These are phyloP conservation scores for Lichenostomus cassidix DNA, from an alignment of 2,113 vertebrate species.

Conservation along the genomic window DNA sequence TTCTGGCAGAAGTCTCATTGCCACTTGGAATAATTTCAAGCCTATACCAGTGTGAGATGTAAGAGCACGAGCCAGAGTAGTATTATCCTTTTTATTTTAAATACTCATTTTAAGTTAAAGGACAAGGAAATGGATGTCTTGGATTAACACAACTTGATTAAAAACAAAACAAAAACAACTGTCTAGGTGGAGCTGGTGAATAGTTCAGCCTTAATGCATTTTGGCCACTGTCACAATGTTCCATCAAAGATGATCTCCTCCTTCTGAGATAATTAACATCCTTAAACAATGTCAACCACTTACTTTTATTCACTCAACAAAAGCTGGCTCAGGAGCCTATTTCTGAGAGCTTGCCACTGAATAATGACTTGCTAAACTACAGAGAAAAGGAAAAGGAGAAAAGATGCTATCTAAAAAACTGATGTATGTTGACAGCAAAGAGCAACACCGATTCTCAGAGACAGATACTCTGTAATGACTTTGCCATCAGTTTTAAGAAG, in stretches of 20 bases:
- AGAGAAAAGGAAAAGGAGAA: not conserved
- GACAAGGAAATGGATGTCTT: not conserved
- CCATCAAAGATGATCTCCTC: not conserved
- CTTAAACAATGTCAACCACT: not conserved
- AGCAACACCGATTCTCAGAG: not conserved
- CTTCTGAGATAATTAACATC: not conserved
- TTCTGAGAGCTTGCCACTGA: constrained; percentile 5
- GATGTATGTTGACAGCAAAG: not conserved
- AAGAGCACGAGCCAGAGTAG: not conserved
- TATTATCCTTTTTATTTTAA: not conserved
- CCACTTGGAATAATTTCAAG: not conserved
- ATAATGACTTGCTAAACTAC: not conserved
- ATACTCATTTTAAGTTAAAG: not conserved
- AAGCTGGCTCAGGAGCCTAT: not conserved
- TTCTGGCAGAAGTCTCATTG: not conserved
- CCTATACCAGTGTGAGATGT: not conserved
- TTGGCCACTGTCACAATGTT: constrained; percentile 16
- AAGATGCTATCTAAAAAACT: not conserved
- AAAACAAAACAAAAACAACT: not conserved
- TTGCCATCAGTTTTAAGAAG: not conserved
- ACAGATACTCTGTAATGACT: not conserved
- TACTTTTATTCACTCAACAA: not conserved
- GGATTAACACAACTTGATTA: not conserved
- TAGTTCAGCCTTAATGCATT: not conserved
- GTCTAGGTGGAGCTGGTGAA: not conserved